These are phyloP conservation scores for Uropsilus gracilis DNA, from an alignment of 2,113 vertebrate genomes.

Conservation along the genomic window DNA sequence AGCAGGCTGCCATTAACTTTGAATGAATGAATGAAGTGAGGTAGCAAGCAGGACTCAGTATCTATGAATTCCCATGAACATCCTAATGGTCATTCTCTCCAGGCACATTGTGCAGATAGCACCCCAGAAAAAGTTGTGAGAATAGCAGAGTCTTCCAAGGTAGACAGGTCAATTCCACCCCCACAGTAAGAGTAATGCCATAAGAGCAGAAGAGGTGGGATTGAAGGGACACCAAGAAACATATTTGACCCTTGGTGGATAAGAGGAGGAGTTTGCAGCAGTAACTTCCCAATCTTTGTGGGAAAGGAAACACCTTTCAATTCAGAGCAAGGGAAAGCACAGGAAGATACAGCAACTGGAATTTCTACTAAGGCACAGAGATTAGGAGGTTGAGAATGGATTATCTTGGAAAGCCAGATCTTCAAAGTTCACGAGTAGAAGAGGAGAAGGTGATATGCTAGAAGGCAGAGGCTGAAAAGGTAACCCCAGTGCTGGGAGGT, in stretches of 20 bases:
- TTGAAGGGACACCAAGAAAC: neutral
- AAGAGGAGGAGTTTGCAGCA: too few species aligned
- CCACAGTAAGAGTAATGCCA: neutral
- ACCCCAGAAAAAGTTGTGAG: neutral
- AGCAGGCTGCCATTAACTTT: neutral
- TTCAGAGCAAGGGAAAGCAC: neutral
- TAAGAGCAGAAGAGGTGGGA: neutral
- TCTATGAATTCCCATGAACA: neutral
- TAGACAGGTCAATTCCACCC: neutral
- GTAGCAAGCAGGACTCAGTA: neutral
- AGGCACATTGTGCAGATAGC: neutral
- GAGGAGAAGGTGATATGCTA: neutral
- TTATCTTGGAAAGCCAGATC: neutral
- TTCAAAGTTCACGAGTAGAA: neutral
- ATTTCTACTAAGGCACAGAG: neutral
- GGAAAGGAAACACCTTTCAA: neutral
- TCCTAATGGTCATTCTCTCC: neutral
- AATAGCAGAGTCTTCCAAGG: neutral
- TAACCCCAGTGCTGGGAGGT: neutral
- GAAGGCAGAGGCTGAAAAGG: neutral
- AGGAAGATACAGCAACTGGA: neutral
- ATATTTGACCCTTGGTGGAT: neutral
- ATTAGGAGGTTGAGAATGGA: neutral
- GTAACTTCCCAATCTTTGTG: neutral
- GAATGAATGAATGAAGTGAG: conserved; percentile 13